These are phyloP conservation scores for Deilephila porcellus DNA, from an alignment of 2,888 invertebrate genomes.

Conservation along the genomic window DNA sequence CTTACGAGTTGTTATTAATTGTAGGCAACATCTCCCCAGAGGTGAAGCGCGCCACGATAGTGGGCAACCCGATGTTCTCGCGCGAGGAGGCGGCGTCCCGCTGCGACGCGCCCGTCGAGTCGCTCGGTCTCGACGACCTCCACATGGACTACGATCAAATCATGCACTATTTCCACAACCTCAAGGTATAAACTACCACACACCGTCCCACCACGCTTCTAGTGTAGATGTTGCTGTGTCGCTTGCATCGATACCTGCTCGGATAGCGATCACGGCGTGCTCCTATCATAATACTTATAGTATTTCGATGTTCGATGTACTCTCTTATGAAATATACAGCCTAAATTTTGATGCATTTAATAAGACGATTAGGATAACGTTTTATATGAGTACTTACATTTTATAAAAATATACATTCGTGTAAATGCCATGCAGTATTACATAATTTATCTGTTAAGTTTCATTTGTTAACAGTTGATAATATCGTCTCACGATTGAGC, in stretches of 20 bases:
- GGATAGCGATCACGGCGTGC: slow-evolving; percentile 54
- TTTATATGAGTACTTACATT: slow-evolving; percentile 77
- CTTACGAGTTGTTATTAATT: slow-evolving; percentile 16
- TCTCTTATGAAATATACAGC: slow-evolving; percentile 79
- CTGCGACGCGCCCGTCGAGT: slow-evolving; percentile 77
- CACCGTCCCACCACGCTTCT: slow-evolving; percentile 76
- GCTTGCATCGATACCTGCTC: slow-evolving; percentile 66
- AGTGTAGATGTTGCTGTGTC: slow-evolving; percentile 78
- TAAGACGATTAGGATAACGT: slow-evolving; percentile 69
- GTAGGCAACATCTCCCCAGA: slow-evolving; percentile 83
- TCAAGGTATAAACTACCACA: slow-evolving; percentile 89
- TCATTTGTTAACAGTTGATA: slow-evolving; percentile 54
- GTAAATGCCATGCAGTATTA: slow-evolving; percentile 76
- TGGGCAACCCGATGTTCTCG: slow-evolving; percentile 95
- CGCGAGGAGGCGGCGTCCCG: slow-evolving; percentile 74
- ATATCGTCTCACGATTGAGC: slow-evolving; percentile 56
- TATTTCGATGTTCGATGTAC: slow-evolving; percentile 70
- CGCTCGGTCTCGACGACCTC: slow-evolving; percentile 91
- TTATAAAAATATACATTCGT: slow-evolving; percentile 74
- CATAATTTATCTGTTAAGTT: slow-evolving; percentile 60
- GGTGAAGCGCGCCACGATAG: slow-evolving; percentile 93
- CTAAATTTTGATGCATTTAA: slow-evolving; percentile 82
- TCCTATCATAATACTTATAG: slow-evolving; percentile 56
- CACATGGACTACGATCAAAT: slow-evolving; percentile 99
- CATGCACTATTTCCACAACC: slow-evolving; percentile 98